phyloP scores from a whole-genome alignment of 2,797 vertebrate species.

The Microchirus variegatus region DNA sequence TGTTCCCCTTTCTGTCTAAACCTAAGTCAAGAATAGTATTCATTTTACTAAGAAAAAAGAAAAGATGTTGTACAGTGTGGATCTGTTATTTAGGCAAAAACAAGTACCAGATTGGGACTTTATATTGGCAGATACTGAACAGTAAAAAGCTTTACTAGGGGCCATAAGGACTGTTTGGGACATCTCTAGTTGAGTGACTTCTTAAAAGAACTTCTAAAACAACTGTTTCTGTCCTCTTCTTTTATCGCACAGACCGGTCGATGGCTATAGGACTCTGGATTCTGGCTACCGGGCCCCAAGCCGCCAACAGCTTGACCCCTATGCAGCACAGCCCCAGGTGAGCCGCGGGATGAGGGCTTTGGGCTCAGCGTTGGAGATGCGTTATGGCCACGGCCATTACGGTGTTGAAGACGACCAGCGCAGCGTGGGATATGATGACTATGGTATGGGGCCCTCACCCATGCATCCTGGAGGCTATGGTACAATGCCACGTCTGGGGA shows the following conservation, averaged over 20 bases:
- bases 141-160: too few species aligned
- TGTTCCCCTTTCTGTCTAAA: too few species aligned
- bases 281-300: constrained; percentile 89
- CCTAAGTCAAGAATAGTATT: too few species aligned
- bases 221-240: background rate
- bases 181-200: too few species aligned
- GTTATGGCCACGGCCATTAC: constrained; percentile 88
- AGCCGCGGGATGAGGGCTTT: constrained; percentile 83
- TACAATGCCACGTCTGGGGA: constrained; percentile 86
- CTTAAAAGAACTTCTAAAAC: background rate
- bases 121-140: too few species aligned
- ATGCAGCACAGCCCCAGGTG: constrained; percentile 84
- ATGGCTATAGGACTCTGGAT: constrained; percentile 86
- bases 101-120: too few species aligned
- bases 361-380: constrained; percentile 86
- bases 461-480: constrained; percentile 87
- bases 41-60: too few species aligned
- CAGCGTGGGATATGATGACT: constrained; percentile 92
- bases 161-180: too few species aligned
- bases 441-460: constrained; percentile 83
- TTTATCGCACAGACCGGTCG: constrained; percentile 69
- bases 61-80: too few species aligned
- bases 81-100: too few species aligned
- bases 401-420: constrained; percentile 94
- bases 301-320: constrained; percentile 81